These are phyloP conservation scores for Dynastes maya DNA, from an alignment of 2,888 invertebrate genomes.

Conservation along the genomic window DNA sequence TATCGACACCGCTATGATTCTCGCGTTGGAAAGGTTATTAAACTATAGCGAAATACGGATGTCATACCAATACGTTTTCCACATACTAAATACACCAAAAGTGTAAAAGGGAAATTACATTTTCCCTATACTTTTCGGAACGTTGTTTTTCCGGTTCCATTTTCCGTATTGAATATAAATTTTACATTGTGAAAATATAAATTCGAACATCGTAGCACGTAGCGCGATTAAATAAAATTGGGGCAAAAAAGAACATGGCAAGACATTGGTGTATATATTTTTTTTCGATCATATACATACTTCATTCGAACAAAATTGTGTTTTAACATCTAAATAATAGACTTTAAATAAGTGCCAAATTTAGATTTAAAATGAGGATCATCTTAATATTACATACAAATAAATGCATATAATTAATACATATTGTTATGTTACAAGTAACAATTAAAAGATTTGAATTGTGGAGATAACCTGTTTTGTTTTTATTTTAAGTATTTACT, in stretches of 20 bases:
- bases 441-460: too few species aligned
- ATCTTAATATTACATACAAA: too few species aligned
- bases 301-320: background rate
- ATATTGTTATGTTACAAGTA: too few species aligned
- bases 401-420: too few species aligned
- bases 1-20: conserved; percentile 56
- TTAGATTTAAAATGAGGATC: background rate
- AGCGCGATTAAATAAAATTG: conserved; percentile 6
- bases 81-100: conserved; percentile 45
- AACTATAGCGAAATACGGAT: conserved; percentile 36
- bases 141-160: conserved; percentile 44
- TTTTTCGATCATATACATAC: background rate
- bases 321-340: background rate
- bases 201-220: conserved; percentile 3
- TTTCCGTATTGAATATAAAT: conserved; percentile 44
- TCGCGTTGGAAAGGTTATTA: conserved; percentile 49
- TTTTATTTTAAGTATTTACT: too few species aligned
- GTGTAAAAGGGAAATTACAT: conserved; percentile 49
- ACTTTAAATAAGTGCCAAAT: background rate
- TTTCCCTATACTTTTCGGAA: conserved; percentile 46
- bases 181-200: conserved; percentile 34
- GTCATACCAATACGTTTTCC: conserved; percentile 41
- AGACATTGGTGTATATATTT: background rate
- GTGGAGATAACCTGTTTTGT: too few species aligned
- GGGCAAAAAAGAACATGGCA: background rate